Conservation (phyloP, 2,888 invertebrate genomes). For the Polietes domitor region DNA sequence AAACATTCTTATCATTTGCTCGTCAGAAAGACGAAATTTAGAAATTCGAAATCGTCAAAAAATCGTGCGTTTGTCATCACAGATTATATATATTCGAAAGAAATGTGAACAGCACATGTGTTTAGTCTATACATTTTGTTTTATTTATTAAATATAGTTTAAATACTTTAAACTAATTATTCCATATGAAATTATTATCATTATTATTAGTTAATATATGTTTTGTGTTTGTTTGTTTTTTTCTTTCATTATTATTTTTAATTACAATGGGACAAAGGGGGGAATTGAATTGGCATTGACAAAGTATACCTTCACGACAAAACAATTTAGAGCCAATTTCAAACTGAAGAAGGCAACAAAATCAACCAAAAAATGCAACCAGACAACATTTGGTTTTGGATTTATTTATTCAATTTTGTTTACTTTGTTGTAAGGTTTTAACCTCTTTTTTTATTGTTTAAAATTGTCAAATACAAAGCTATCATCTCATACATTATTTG, state of each 20-base stretch:
- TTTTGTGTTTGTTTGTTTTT: background rate
- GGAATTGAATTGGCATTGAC: conserved; percentile 20
- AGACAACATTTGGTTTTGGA: background rate
- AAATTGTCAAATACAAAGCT: conserved; percentile 32
- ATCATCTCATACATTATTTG: conserved; percentile 1
- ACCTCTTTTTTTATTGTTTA: background rate
- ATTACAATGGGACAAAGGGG: conserved; percentile 48
- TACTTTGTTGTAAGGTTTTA: background rate
- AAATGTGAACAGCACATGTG: too few species aligned
- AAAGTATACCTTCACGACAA: background rate
- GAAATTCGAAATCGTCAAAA: too few species aligned
- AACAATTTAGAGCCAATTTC: background rate
- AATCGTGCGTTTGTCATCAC: too few species aligned
- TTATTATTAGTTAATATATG: conserved; percentile 20
- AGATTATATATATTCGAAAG: too few species aligned
- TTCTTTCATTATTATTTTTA: conserved; percentile 1
- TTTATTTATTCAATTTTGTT: background rate
- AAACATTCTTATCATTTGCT: too few species aligned
- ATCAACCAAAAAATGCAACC: too few species aligned
- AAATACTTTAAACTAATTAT: conserved; percentile 63
- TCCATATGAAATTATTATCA: conserved; percentile 52
- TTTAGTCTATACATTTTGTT: conserved; percentile 47
- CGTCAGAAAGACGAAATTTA: too few species aligned
- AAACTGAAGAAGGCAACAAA: conserved; percentile 18
- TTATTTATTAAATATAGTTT: conserved; percentile 62